phyloP scores from a whole-genome alignment of 2,888 invertebrate species.

The Plebejus anna region DNA sequence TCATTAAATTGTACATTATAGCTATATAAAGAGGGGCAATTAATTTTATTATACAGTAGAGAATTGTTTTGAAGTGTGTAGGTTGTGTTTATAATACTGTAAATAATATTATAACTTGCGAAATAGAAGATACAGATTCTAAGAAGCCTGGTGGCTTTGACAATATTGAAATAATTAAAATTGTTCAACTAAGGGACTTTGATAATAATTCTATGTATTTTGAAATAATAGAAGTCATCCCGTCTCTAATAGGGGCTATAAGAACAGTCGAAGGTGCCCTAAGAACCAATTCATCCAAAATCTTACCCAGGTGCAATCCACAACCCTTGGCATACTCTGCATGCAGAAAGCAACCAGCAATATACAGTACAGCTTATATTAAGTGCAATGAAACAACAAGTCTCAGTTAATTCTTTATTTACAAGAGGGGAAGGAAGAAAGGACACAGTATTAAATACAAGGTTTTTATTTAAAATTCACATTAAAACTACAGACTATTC shows the following conservation, averaged over 20 bases:
- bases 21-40: neutral
- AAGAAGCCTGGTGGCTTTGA: neutral
- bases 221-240: neutral
- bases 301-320: slow-evolving; percentile 30
- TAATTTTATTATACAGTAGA: neutral
- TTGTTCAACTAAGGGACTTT: neutral
- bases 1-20: neutral
- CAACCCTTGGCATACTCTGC: slow-evolving; percentile 23
- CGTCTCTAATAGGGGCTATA: neutral
- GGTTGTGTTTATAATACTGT: neutral
- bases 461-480: slow-evolving; percentile 25
- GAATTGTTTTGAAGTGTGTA: neutral
- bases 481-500: slow-evolving; percentile 15
- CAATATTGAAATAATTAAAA: neutral
- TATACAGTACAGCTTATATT: slow-evolving; percentile 30
- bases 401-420: slow-evolving; percentile 58
- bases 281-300: neutral
- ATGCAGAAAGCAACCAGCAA: slow-evolving; percentile 30
- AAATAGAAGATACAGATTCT: neutral
- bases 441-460: slow-evolving; percentile 22
- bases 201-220: neutral
- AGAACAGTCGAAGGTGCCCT: neutral
- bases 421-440: slow-evolving; percentile 44
- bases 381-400: slow-evolving; percentile 68
- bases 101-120: neutral